Conservation (phyloP, 1,140 invertebrate genomes). For the Cotesia glomerata region DNA sequence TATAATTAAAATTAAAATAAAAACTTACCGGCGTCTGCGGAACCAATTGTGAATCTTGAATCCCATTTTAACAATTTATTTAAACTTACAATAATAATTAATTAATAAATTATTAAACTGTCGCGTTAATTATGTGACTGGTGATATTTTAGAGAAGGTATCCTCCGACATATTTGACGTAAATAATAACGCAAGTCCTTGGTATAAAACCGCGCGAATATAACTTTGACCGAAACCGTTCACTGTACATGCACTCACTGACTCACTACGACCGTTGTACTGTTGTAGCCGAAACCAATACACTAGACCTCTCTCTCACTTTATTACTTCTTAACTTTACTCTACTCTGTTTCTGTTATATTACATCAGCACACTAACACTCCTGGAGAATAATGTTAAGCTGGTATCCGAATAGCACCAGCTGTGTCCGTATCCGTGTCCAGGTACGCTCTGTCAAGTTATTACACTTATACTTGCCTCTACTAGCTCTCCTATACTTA, state of each 20-base stretch:
- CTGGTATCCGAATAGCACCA: neutral
- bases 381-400: neutral
- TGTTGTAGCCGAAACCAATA: constrained; percentile 17
- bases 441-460: too few relatives aligned
- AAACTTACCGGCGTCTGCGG: constrained; percentile 21
- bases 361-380: neutral
- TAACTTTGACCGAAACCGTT: constrained; percentile 21
- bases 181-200: constrained; percentile 16
- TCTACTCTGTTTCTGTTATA: neutral
- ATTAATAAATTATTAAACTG: too few relatives aligned
- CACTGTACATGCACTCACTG: constrained; percentile 11
- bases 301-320: neutral
- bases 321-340: too few relatives aligned
- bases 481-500: neutral
- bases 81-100: too few relatives aligned
- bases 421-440: neutral
- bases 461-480: neutral
- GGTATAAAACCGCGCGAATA: constrained; percentile 23
- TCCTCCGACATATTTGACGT: neutral
- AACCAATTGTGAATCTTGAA: constrained; percentile 28
- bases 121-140: too few relatives aligned
- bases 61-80: constrained; percentile 23
- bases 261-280: constrained; percentile 22
- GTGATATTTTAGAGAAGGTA: neutral
- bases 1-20: neutral